Base-by-base conservation (phyloP, 2,113 vertebrate species). In the Siphamia tubifer region DNA sequence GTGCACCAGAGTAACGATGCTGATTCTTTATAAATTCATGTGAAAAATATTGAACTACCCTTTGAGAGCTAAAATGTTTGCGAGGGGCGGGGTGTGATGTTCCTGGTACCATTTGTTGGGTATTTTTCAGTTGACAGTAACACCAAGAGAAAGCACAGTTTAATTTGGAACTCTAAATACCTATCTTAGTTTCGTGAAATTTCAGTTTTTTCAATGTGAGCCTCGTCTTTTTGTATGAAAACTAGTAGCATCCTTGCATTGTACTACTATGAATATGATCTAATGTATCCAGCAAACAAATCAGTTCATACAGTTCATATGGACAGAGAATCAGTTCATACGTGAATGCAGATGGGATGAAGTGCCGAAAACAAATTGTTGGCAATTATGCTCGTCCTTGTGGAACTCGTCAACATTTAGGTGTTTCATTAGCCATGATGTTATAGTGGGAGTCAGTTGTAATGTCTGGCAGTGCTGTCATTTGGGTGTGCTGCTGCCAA, bases 371-470 rank as follows among this genome's bases (percentile, higher is more conserved):
- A n/a, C n/a, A n/a, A n/a, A n/a, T n/a, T n/a, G n/a, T n/a, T n/a
- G n/a, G n/a, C n/a, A n/a, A n/a, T n/a, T n/a, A n/a, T n/a, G n/a
- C n/a, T n/a, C 39, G 20, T 55, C 25, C 28, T 9, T 5, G 27
- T 31, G n/a, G n/a, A 15, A 16, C 36, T 21, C 25, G 39, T 38
- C 23, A 15, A 54, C 38, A 68, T 27, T 8, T 23, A 30, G 11
- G 28, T 15, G 23, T 56, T 16, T 30, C 57, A 74, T 80, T 51
- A 68, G 23, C 23, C 23, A 28, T 24, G 15, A 13, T 47, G 21
- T 19, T 43, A 20, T n/a, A 38, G 42, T 30, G 17, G 27, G 3
- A 5, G 23, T 43, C 28, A 19, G 17, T 6, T 25, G 19, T 34
- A 43, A 21, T 12, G 16, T 69, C 55, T 39, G 53, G 6, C 20